A percentile compares a stretch with the other conserved stretches of the same genome.
phyloP scores from a whole-genome alignment of 2,797 vertebrate genomes.

The Prionace glauca region DNA sequence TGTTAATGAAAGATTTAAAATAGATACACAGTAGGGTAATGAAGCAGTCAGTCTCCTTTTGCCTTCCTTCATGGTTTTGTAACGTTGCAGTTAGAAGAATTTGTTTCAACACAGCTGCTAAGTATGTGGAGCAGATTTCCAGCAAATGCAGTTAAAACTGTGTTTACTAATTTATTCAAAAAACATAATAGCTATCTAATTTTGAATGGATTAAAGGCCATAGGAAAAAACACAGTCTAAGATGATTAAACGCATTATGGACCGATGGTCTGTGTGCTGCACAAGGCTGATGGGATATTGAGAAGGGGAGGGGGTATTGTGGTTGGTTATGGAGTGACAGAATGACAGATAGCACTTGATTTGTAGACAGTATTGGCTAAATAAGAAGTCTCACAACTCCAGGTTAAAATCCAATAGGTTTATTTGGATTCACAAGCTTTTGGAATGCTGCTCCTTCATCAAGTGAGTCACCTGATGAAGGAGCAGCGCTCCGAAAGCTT shows the following conservation, averaged over 20 bases:
- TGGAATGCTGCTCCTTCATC: no score
- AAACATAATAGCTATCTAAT: neutral
- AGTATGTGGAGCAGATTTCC: neutral
- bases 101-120: neutral
- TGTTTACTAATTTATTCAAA: neutral
- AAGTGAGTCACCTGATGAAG: no score
- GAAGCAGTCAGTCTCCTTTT: neutral
- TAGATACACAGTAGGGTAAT: neutral
- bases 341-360: neutral
- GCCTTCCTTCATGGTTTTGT: neutral
- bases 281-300: neutral
- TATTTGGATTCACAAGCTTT: no score
- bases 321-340: neutral
- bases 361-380: neutral
- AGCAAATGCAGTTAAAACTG: neutral
- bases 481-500: no score
- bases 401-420: no score
- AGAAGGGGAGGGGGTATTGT: neutral
- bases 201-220: neutral
- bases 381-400: no score
- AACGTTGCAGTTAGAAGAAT: neutral
- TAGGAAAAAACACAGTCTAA: neutral
- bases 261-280: neutral
- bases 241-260: neutral
- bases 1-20: neutral